phyloP scores from a whole-genome alignment of 2,113 vertebrate species.

The Hemiprocne comata region DNA sequence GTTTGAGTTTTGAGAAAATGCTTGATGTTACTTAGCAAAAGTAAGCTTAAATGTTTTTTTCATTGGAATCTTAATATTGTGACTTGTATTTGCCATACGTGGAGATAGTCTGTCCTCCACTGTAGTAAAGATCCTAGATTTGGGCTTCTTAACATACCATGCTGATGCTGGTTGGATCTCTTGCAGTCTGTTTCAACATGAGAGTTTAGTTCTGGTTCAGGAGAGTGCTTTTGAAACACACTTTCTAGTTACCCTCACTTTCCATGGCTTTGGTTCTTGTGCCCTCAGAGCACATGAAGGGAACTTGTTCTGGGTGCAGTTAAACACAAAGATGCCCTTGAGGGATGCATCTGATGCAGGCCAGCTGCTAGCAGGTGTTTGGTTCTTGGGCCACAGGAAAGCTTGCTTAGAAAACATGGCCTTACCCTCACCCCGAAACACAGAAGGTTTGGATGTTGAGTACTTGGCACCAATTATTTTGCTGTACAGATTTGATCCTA shows the following conservation, averaged over 20 bases:
- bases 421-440: neutral
- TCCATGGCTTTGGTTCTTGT: neutral
- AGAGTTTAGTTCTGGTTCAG: neutral
- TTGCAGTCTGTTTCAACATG: neutral
- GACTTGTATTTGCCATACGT: neutral
- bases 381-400: neutral
- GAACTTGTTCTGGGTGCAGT: neutral
- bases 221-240: neutral
- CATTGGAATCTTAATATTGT: neutral
- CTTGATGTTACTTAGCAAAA: neutral
- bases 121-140: neutral
- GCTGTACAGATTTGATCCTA: neutral
- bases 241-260: neutral
- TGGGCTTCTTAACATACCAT: neutral
- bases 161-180: neutral
- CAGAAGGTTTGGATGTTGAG: fast-evolving
- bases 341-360: neutral
- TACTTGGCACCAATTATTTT: neutral
- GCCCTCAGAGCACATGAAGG: fast-evolving
- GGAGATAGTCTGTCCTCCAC: neutral
- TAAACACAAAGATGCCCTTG: neutral
- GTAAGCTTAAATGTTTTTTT: neutral
- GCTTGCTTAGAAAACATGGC: neutral
- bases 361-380: neutral
- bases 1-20: neutral